Evolutionary conservation across 2,888 invertebrate species (phyloP).

Genomic region (Scaptomyza parva): DNA sequence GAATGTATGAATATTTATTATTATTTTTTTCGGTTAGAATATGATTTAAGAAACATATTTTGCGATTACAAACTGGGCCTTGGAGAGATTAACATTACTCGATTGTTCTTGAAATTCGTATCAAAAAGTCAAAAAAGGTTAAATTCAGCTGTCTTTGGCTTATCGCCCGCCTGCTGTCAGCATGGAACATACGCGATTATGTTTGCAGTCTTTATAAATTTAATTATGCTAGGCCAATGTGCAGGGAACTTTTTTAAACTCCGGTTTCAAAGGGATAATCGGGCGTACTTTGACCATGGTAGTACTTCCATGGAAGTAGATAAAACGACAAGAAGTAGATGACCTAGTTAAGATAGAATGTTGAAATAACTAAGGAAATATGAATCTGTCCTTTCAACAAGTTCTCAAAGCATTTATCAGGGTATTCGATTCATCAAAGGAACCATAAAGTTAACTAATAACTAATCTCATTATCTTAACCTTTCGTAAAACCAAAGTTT

Average conservation of each 20-base stretch:
- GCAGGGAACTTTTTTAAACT: not conserved
- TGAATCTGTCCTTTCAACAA: no score
- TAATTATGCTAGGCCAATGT: not conserved
- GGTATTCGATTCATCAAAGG: no score
- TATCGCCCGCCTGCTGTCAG: not conserved
- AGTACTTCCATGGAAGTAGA: no score
- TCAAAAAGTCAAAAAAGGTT: not conserved
- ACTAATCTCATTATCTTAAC: no score
- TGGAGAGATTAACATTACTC: not conserved
- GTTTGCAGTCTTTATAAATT: not conserved
- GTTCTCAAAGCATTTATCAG: no score
- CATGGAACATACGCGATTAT: not conserved
- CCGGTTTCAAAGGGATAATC: not conserved
- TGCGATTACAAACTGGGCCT: not conserved
- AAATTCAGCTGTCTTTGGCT: not conserved
- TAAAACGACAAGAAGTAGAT: no score
- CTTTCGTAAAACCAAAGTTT: no score
- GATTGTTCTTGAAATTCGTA: not conserved
- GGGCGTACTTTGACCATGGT: not conserved
- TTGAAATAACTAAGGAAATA: no score
- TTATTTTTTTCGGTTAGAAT: not conserved
- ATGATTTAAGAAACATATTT: not conserved
- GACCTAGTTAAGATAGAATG: no score
- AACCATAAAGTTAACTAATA: no score
- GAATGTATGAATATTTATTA: not conserved